A percentile compares a stretch with the other conserved stretches of the same genome.
These are phyloP conservation scores for Amniataba percoides DNA, from an alignment of 2,797 vertebrate genomes.

Conservation along the genomic window DNA sequence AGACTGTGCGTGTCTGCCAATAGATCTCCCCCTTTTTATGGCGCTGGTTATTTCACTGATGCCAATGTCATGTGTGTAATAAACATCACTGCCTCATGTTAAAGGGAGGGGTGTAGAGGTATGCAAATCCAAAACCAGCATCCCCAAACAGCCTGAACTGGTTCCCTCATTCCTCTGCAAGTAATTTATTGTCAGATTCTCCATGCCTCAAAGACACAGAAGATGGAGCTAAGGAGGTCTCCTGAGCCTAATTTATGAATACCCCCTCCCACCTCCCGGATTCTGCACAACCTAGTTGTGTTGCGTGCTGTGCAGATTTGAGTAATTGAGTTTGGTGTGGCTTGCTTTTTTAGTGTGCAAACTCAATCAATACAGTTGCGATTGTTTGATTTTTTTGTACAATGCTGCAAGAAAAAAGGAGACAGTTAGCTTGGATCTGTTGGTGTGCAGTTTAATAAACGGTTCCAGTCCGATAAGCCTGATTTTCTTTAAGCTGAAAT, in stretches of 20 bases:
- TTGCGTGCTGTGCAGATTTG: conserved; percentile 49
- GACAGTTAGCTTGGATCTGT: conserved; percentile 26
- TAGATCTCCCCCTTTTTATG: conserved; percentile 35
- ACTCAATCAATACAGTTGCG: conserved; percentile 66
- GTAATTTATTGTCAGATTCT: conserved; percentile 76
- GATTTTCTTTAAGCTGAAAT: conserved; percentile 10
- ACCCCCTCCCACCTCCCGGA: conserved; percentile 59
- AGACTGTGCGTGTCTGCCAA: conserved; percentile 40
- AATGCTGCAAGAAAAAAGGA: conserved; percentile 24
- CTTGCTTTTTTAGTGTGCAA: conserved; percentile 46
- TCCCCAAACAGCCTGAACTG: conserved; percentile 40
- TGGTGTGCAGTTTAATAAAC: conserved; percentile 22
- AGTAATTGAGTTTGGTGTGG: conserved; percentile 65
- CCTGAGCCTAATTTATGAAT: conserved; percentile 84
- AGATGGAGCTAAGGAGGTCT: conserved; percentile 78
- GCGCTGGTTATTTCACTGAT: conserved; percentile 45
- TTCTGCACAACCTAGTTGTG: conserved; percentile 60
- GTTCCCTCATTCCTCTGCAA: conserved; percentile 54
- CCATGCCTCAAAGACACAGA: conserved; percentile 71
- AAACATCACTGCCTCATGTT: conserved; percentile 45
- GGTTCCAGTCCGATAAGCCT: background rate
- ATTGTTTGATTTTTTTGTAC: conserved; percentile 58
- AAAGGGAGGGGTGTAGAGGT: conserved; percentile 24
- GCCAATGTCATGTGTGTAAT: conserved; percentile 49
- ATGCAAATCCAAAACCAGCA: conserved; percentile 61